Evolutionary conservation across 2,797 vertebrate species (phyloP).

Genomic region (Amniataba percoides): DNA sequence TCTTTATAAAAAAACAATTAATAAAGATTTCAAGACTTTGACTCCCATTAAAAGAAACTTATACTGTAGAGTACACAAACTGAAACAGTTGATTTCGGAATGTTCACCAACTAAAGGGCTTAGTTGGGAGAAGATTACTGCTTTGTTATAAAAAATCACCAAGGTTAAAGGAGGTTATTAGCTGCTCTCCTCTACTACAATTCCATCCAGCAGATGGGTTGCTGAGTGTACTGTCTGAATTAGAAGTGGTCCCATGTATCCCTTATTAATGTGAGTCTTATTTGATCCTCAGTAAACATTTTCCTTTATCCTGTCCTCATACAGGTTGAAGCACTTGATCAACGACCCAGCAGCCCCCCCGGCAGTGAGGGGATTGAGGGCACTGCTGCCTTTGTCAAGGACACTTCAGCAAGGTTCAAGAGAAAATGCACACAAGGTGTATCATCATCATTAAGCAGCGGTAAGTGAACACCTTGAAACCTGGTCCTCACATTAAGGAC

Average conservation of each 20-base stretch:
- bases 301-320: conserved; percentile 14
- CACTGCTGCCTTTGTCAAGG: conserved; percentile 23
- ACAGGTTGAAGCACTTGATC: background rate
- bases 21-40: background rate
- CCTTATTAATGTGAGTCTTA: background rate
- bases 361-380: background rate
- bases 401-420: background rate
- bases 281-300: conserved; percentile 20
- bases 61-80: too few relatives aligned
- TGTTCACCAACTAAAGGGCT: background rate
- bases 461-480: background rate
- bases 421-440: too few relatives aligned
- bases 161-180: background rate
- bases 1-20: background rate
- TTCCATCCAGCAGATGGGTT: conserved; percentile 7
- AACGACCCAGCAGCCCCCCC: background rate
- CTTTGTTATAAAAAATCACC: background rate
- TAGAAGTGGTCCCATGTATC: background rate
- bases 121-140: background rate
- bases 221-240: background rate
- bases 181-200: background rate
- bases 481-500: background rate
- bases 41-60: too few relatives aligned
- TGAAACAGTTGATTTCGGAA: background rate
- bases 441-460: too few relatives aligned